Base-by-base conservation (phyloP, 1,140 invertebrate species). In the Micrasema longulum region DNA sequence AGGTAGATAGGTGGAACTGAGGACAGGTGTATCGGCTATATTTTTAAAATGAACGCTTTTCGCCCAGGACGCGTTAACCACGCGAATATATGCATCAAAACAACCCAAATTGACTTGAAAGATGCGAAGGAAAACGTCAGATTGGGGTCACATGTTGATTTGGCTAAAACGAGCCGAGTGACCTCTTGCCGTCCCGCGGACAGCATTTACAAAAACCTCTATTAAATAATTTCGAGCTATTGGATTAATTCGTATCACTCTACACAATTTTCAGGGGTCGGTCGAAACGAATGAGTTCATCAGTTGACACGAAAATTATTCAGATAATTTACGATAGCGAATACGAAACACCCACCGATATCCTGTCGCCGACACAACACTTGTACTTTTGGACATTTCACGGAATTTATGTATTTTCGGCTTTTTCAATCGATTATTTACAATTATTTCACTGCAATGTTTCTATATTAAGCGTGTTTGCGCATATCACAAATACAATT, bases 91-190 rank as follows among this genome's bases (percentile, higher is more conserved):
- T 48, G 36, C 45, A 63, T 20, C 41, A 69, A 55, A 76, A 71
- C 14, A 67, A 69, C 26, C 74, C 77, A 57, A 78, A 78, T 71
- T 76, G 12, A 76, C 23, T 72, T 77, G 31, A 76, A 60, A 69
- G 26, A 73, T 50, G 66, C 64, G 53, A 70, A 75, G 80, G 81
- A 81, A 85, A 85, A 86, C 83, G 83, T 84, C 81, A 83, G 82
- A 88, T 85, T 84, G 83, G 85, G 86, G 86, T 87, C 86, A 87
- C 85, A 87, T 87, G 85, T 85, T 86, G 85, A 85, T 83, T 83
- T 78, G 80, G 78, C 78, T 78, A 73, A 78, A 85, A 82, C 82
- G 76, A 79, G 78, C 77, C 77, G 73, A 78, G 78, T 69, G 57
- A 69, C 68, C 68, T 69, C 57, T 62, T 55, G 68, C 35, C 38